Conservation (phyloP, 2,113 vertebrate genomes). For the Mustela nigripes region DNA sequence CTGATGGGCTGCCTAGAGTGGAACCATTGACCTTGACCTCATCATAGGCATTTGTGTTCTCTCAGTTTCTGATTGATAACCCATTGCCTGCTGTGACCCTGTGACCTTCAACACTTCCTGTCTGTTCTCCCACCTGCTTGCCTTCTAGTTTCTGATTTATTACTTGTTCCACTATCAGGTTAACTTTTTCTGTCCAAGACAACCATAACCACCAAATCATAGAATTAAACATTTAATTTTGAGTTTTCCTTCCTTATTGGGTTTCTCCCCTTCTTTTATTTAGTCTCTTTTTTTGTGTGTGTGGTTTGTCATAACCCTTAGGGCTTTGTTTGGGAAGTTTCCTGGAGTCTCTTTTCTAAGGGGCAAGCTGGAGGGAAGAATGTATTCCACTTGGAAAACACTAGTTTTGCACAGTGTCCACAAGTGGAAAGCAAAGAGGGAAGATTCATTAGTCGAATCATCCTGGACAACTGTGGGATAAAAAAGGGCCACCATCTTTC, state of each 20-base stretch:
- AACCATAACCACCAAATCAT: slow-evolving; percentile 6
- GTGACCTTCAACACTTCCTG: slow-evolving; percentile 54
- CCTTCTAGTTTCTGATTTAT: slow-evolving; percentile 60
- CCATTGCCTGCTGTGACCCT: slow-evolving; percentile 37
- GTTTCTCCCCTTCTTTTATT: neutral
- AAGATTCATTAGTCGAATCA: neutral
- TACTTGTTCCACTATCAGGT: neutral
- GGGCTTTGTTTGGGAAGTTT: slow-evolving; percentile 19
- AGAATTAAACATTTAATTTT: slow-evolving; percentile 30
- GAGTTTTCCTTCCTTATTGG: neutral
- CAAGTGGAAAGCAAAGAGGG: neutral
- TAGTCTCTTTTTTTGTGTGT: neutral
- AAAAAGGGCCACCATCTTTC: neutral
- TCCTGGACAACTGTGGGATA: neutral
- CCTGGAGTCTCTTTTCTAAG: neutral
- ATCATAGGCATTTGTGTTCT: slow-evolving; percentile 24
- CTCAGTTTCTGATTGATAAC: slow-evolving; percentile 67
- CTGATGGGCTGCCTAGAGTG: slow-evolving; percentile 55
- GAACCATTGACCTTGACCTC: slow-evolving; percentile 60
- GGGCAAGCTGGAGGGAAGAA: neutral
- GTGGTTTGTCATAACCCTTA: neutral
- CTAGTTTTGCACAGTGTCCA: neutral
- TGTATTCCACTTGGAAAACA: neutral
- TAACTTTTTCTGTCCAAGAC: slow-evolving; percentile 56
- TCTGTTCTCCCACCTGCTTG: slow-evolving; percentile 12